Percentiles rank a stretch among this genome's conserved stretches.
These are phyloP conservation scores for Tupaia tana DNA, from an alignment of 2,113 vertebrate genomes.

Conservation along the genomic window DNA sequence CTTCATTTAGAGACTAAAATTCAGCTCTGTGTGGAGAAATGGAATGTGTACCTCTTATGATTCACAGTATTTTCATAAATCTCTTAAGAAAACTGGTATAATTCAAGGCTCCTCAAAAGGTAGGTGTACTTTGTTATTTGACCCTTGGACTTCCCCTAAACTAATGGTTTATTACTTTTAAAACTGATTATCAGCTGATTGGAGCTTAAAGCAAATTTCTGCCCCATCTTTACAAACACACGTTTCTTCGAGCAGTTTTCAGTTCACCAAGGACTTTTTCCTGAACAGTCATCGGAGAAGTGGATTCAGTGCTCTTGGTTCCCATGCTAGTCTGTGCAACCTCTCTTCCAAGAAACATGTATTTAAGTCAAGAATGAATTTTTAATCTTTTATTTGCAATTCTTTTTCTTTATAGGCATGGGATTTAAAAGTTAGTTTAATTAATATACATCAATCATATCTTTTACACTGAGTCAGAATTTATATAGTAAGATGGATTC, in stretches of 20 bases:
- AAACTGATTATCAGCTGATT: not conserved
- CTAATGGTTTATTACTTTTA: constrained; percentile 7
- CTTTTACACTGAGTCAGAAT: constrained; percentile 2
- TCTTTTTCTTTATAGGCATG: not conserved
- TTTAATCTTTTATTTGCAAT: not conserved
- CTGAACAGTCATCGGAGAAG: not conserved
- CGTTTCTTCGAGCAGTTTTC: constrained; percentile 28
- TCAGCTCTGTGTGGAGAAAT: constrained; percentile 35
- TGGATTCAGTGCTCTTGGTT: not conserved
- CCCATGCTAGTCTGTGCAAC: not conserved
- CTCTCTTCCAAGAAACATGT: not conserved
- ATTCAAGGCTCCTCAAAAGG: constrained; percentile 13
- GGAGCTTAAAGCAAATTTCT: constrained; percentile 2
- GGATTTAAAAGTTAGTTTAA: constrained; percentile 56
- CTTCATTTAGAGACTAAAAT: constrained; percentile 28
- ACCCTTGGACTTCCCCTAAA: not conserved
- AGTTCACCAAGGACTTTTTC: not conserved
- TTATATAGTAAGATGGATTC: not conserved
- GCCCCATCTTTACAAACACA: not conserved
- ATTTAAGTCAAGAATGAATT: not conserved
- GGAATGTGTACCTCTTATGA: not conserved
- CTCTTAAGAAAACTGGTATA: constrained; percentile 7
- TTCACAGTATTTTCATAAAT: not conserved
- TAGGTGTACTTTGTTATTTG: not conserved
- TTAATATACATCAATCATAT: not conserved